Conservation (phyloP, 2,797 vertebrate genomes). For the Pterois miles region DNA sequence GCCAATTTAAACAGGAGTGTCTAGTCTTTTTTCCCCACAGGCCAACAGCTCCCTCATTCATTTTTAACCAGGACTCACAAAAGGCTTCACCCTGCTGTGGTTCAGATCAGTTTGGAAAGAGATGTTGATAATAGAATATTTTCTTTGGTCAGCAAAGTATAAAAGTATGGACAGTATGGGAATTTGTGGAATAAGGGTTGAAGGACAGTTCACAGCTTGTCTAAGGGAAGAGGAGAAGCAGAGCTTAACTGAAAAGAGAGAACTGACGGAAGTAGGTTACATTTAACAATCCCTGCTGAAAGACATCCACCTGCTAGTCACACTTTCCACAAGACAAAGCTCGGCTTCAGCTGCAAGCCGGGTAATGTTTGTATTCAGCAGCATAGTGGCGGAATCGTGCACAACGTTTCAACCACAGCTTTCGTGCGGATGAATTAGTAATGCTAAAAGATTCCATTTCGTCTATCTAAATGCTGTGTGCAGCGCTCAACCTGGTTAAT, state of each 20-base stretch:
- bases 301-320: conserved; percentile 41
- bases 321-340: conserved; percentile 31
- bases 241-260: conserved; percentile 34
- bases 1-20: conserved; percentile 82
- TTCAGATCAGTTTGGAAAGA: conserved; percentile 51
- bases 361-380: conserved; percentile 50
- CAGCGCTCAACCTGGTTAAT: conserved; percentile 85
- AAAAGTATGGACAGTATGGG: conserved; percentile 17
- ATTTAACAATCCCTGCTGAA: conserved; percentile 51
- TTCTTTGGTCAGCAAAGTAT: conserved; percentile 11
- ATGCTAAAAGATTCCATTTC: conserved; percentile 83
- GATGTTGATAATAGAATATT: conserved; percentile 27
- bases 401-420: conserved; percentile 52
- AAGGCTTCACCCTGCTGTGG: conserved; percentile 52
- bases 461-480: conserved; percentile 77
- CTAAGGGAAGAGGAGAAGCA: conserved; percentile 2
- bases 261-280: conserved; percentile 49
- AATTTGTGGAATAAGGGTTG: conserved; percentile 40
- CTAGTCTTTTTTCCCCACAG: conserved; percentile 73
- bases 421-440: conserved; percentile 80
- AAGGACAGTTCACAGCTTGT: conserved; percentile 51
- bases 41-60: conserved; percentile 53
- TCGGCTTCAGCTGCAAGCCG: conserved; percentile 10
- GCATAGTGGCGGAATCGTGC: conserved; percentile 21
- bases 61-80: conserved; percentile 75